phyloP scores from a whole-genome alignment of 2,888 invertebrate species.

The Tenthredo distinguenda region DNA sequence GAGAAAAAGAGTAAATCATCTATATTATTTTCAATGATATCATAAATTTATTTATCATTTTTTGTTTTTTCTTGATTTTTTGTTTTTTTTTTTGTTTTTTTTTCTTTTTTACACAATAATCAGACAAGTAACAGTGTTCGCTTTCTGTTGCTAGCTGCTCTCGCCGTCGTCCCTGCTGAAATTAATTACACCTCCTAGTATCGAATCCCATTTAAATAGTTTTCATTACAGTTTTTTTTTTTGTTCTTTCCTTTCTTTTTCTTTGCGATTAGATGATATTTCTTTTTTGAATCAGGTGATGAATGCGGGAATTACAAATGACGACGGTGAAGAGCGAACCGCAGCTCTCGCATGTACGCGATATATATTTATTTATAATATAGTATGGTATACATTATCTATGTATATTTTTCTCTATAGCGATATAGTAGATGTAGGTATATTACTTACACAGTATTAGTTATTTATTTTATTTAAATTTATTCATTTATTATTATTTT shows the following conservation, averaged over 20 bases:
- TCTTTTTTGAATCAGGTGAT: not conserved
- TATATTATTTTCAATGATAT: conserved; percentile 61
- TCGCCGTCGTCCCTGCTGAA: conserved; percentile 16
- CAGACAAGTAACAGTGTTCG: conserved; percentile 75
- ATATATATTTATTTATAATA: conserved; percentile 1
- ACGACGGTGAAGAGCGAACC: not conserved
- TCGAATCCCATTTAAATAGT: not conserved
- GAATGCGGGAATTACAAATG: not conserved
- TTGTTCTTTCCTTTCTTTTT: not conserved
- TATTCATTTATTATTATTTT: conserved; percentile 40
- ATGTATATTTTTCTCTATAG: conserved; percentile 68
- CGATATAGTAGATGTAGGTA: conserved; percentile 59
- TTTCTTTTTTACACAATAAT: conserved; percentile 74
- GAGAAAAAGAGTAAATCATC: conserved; percentile 55
- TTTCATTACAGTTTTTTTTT: not conserved
- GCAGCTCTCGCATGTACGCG: not conserved
- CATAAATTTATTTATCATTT: conserved; percentile 5
- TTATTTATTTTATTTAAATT: conserved; percentile 55
- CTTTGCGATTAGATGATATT: not conserved
- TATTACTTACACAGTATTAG: conserved; percentile 58
- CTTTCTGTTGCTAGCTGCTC: conserved; percentile 61
- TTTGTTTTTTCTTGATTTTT: not conserved
- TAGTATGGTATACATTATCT: conserved; percentile 64
- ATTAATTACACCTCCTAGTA: not conserved
- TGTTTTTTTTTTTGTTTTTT: not conserved